Evolutionary conservation across 2,113 vertebrate species (phyloP), one percentile per base, ranked within the genome.

Genomic region (Nothoprocta perdicaria): DNA sequence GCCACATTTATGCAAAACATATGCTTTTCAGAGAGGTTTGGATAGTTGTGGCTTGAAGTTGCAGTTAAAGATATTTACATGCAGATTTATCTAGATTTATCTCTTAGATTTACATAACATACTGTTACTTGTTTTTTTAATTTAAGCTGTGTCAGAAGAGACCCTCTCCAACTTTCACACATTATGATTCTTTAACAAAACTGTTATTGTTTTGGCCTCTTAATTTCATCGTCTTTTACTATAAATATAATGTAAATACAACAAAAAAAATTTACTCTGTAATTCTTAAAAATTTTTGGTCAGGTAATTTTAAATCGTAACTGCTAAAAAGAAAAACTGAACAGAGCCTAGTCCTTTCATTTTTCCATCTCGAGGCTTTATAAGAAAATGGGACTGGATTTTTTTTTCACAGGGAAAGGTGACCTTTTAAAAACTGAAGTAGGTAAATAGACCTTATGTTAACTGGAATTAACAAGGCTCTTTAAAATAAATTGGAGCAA

Each of bases 71-170:
- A 89, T 62, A 86, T 90, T 92, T 91, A 96, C 85, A 94, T 93
- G 93, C 69, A 95, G 63, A 86, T 95, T 48, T 48, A 6, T 48
- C 48, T 48, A 48, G 48, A 48, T 48, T 48, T 48, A 75, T 87
- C 67, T 84, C 94, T 93, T 76, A 92, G 68, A 89, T 96, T 97
- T 97, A 96, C 95, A 88, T 94, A 96, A 97, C 82, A 78, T 26
- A 75, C 84, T 82, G 52, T 40, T n/a, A 35, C 7, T 26, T 77
- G 75, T 67, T 81, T 71, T 62, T 66, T 89, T 52, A 68, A 81
- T 45, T 81, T 85, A 87, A 84, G 76, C 60, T 95, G 31, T 89
- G 27, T 66, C 43, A 86, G 79, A 90, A 75, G 19, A 86, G 52
- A 72, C 14, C 69, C 68, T 74, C n/a, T 75, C 71, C 80, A 38